Conservation (phyloP, 2,113 vertebrate genomes). For the Sciurus niger region DNA sequence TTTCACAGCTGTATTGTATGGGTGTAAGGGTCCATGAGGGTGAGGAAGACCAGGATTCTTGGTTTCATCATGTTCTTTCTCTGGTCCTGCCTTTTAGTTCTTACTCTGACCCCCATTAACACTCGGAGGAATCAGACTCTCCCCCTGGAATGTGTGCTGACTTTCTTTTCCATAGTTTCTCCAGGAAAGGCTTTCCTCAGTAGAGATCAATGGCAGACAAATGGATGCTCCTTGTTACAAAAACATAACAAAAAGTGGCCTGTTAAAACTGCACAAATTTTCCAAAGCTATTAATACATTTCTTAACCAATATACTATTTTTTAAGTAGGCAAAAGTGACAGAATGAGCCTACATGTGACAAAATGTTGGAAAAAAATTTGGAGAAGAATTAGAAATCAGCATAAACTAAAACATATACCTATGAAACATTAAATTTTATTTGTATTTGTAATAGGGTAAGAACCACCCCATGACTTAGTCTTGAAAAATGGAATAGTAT, state of each 20-base stretch:
- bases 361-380: slow-evolving; percentile 34
- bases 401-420: slow-evolving; percentile 25
- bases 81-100: background rate
- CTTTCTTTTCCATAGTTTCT: background rate
- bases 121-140: background rate
- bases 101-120: background rate
- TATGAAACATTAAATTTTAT: background rate
- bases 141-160: background rate
- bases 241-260: background rate
- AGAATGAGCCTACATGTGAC: background rate
- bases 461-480: background rate
- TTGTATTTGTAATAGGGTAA: background rate
- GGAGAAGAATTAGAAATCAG: background rate
- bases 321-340: background rate
- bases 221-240: background rate
- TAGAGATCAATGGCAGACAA: background rate
- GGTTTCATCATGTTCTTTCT: background rate
- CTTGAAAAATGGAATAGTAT: slow-evolving; percentile 48
- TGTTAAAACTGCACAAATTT: background rate
- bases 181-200: background rate
- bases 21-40: background rate
- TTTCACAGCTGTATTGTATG: background rate
- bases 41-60: background rate
- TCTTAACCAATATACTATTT: background rate
- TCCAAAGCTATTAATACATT: background rate